phyloP scores from a whole-genome alignment of 2,113 vertebrate genomes.

The Oryzias curvinotus region DNA sequence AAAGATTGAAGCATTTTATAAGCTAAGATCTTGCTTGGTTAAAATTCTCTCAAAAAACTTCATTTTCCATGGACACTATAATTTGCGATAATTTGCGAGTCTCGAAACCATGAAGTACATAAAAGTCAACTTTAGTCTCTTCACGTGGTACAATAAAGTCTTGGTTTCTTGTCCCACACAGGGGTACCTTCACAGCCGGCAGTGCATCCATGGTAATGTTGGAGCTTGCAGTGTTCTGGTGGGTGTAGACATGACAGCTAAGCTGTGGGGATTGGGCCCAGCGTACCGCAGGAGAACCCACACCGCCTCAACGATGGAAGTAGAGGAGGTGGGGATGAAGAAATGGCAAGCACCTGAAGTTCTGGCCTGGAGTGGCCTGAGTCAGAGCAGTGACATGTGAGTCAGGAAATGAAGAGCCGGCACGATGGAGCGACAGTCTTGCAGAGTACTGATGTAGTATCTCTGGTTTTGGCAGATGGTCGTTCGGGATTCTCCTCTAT shows the following conservation, averaged over 20 bases:
- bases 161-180: conserved; percentile 32
- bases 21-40: too few relatives aligned
- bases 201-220: conserved; percentile 84
- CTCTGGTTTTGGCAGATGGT: conserved; percentile 81
- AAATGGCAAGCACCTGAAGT: conserved; percentile 93
- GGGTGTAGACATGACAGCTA: conserved; percentile 81
- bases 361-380: conserved; percentile 68
- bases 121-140: too few relatives aligned
- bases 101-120: too few relatives aligned
- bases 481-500: conserved; percentile 90
- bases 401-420: conserved; percentile 25
- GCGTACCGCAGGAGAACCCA: conserved; percentile 68
- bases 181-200: conserved; percentile 85
- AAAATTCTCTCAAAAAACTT: background rate
- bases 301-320: conserved; percentile 12
- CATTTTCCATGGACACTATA: too few relatives aligned
- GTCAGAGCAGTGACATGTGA: conserved; percentile 84
- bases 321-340: conserved; percentile 67
- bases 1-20: too few relatives aligned
- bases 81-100: too few relatives aligned
- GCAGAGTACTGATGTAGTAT: background rate
- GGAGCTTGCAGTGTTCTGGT: conserved; percentile 87
- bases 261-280: conserved; percentile 85
- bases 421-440: background rate
- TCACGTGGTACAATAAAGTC: too few relatives aligned